phyloP scores from a whole-genome alignment of 2,797 vertebrate species.

The Odontamblyopus lacepedii region DNA sequence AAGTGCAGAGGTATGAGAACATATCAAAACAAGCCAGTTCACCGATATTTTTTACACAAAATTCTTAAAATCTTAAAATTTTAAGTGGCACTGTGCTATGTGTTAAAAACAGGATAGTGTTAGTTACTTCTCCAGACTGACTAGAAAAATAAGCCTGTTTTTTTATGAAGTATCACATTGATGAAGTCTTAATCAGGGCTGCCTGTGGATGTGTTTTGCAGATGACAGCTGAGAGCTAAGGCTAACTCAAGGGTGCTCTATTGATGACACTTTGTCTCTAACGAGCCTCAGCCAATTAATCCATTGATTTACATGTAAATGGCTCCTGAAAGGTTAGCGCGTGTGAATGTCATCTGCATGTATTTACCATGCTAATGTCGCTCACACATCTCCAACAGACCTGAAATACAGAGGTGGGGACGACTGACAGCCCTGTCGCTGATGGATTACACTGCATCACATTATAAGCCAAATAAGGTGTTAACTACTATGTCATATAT shows the following conservation, averaged over 20 bases:
- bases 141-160: not conserved
- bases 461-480: slow-evolving; percentile 59
- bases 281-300: slow-evolving; percentile 79
- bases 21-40: too few relatives aligned
- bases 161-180: not conserved
- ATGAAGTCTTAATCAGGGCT: not conserved
- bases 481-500: slow-evolving; percentile 53
- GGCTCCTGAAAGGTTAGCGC: slow-evolving; percentile 71
- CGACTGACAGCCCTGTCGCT: slow-evolving; percentile 32
- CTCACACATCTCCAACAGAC: slow-evolving; percentile 35
- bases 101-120: not conserved
- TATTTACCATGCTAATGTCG: slow-evolving; percentile 78
- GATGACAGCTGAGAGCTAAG: slow-evolving; percentile 38
- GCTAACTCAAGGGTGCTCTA: slow-evolving; percentile 61
- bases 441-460: slow-evolving; percentile 54
- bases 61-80: too few relatives aligned
- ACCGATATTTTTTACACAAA: too few relatives aligned
- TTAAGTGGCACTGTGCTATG: too few relatives aligned
- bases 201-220: not conserved
- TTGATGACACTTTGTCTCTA: slow-evolving; percentile 72
- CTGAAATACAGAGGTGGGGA: slow-evolving; percentile 30
- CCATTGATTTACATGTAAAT: slow-evolving; percentile 83
- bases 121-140: not conserved
- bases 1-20: too few relatives aligned
- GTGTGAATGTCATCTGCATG: slow-evolving; percentile 78